Evolutionary conservation across 2,113 vertebrate genomes (phyloP).

Genomic region (Lophura nycthemera): DNA sequence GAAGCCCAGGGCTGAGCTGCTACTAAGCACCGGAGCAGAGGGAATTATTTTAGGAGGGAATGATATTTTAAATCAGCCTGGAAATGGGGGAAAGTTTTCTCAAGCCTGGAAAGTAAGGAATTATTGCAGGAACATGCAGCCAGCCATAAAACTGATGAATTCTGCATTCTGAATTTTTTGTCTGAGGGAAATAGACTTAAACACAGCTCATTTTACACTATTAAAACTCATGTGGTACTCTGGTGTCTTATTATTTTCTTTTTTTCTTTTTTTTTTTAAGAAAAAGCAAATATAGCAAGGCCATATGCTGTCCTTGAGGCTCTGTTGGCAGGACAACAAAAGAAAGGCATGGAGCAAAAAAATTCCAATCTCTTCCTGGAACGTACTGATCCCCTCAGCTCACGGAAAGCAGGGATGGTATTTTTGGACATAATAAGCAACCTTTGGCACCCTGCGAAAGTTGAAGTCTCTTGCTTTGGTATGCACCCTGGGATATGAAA

Average conservation of each 20-base stretch:
- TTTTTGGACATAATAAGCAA: slow-evolving; percentile 49
- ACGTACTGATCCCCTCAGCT: slow-evolving; percentile 48
- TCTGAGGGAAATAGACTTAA: neutral
- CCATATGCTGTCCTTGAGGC: slow-evolving; percentile 63
- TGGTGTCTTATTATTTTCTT: neutral
- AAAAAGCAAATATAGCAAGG: slow-evolving; percentile 2
- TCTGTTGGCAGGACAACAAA: slow-evolving; percentile 55
- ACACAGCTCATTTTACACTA: neutral
- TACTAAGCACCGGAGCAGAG: neutral
- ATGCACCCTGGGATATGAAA: neutral
- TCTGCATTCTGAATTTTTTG: neutral
- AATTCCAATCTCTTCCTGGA: slow-evolving; percentile 53
- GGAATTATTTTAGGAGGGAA: neutral
- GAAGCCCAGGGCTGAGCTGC: neutral
- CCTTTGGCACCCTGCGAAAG: slow-evolving; percentile 21
- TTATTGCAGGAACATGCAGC: neutral
- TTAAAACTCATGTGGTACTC: neutral
- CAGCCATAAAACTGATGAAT: neutral
- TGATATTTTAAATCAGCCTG: neutral
- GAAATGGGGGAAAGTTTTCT: neutral
- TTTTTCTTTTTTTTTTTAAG: neutral
- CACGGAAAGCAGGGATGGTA: slow-evolving; percentile 9
- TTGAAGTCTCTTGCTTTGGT: neutral
- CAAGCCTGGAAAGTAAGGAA: neutral
- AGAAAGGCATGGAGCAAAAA: slow-evolving; percentile 31